Base-by-base conservation (phyloP, 1,140 invertebrate genomes). In the Drosophila jambulina region DNA sequence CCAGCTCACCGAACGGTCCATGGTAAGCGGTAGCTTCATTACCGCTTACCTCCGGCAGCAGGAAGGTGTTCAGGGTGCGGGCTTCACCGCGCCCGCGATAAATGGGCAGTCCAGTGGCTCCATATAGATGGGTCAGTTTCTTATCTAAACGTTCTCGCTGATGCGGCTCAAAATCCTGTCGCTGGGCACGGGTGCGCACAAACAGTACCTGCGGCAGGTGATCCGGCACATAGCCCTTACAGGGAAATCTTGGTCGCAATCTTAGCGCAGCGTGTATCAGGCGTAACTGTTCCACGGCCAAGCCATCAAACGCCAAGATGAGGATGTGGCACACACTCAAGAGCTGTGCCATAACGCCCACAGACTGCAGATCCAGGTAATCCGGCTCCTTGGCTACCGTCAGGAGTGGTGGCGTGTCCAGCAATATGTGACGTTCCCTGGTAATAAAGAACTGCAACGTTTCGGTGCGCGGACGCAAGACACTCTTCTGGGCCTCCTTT, bases 281-380 rank as follows among this genome's bases (percentile, higher is more conserved):
- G 51, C 91, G 85, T 34, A 95, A 64, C 76, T 94, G 94, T 72
- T 94, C 94, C 61, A 94, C 95, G 93, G 98, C 97, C 21, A 96
- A 94, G 90, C 97, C 97, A 27, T 98, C 97, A 88, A 98, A 96
- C 0, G 97, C 95, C 51, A 98, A 94, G 60, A 99, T 94, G 6
- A 98, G 94, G 1, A 98, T 94, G 93, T 99, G 97, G 90, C 97
- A 98, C n/a, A 98, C 96, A 15, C 96, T 96, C 93, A 98, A 95
- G 27, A 98, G 92, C 92, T 97, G 97, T 10, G 97, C 96, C 25
- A 96, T 94, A 53, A 97, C 94, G 91, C 64, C 32, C 19, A 88
- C 36, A 0, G 64, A 70, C 10, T 88, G 61, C 45, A 83, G 34
- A 23, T 98, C 97, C 21, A 98, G 92, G 17, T 96, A 96, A 72